Evolutionary conservation across 2,888 invertebrate species (phyloP), one percentile per base, ranked within the genome.

Genomic region (Caenorhabditis doughertyi): DNA sequence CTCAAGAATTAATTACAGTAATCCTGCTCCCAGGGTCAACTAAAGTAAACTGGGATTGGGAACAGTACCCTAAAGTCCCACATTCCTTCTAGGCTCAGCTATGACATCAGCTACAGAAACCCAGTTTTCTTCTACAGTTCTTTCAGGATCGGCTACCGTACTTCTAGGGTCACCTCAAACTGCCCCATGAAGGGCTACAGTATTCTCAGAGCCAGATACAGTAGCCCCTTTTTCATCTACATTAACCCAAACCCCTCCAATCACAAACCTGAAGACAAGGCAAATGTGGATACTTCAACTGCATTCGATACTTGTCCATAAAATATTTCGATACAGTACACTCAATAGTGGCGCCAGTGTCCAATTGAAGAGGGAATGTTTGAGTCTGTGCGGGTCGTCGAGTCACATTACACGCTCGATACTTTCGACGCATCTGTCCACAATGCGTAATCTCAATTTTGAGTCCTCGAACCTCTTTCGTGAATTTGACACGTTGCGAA

Each of bases 371-470:
- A 11, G 99, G 98, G 94, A 99, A 99, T 96, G 97, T 97, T 94
- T 99, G 98, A 95, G 98, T 98, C 94, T 99, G 98, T 76, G 99
- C 98, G 73, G 99, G 98, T 92, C 98, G 94, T 73, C 98, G 94
- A 1, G 99, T 99, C 5, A 99, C 99, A 93, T 99, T 99, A 93
- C 98, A 99, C 47, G 99, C 99, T 92, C 99, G 94, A 93, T 99
- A 99, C 93, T 99, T 99, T 89, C 99, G 94, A 91, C 97, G 95
- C 98, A 99, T 99, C 81, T 96, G 95, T 70, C 99, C 99, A 93
- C 98, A 99, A 93, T 99, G 99, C 27, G 99, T 99, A 85, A 99
- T 99, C 94, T 99, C 99, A 91, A 99, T 98, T 94, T 99, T 99
- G 85, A 99, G 94, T 84, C 99, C 98, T 94, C 98, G 98, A 89